These are phyloP conservation scores for Apomyelois bistriatella DNA, from an alignment of 2,888 invertebrate genomes.

Conservation along the genomic window DNA sequence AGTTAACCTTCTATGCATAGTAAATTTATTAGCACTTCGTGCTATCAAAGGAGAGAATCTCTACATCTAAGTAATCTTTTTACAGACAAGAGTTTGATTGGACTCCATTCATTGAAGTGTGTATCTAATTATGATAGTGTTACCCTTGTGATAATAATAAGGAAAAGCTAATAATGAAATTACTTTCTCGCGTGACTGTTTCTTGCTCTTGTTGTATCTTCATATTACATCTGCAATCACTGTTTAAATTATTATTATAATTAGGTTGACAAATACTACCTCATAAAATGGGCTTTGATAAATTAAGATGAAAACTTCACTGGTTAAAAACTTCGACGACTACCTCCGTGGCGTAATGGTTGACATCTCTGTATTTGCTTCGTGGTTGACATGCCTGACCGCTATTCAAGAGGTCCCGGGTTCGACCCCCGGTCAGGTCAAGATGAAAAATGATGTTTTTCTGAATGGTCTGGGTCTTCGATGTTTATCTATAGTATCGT, in stretches of 20 bases:
- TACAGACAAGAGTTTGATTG: neutral
- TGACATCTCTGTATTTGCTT: no score
- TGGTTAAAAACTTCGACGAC: no score
- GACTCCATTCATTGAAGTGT: neutral
- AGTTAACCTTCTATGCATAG: neutral
- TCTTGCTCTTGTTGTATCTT: neutral
- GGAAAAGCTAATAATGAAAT: slow-evolving; percentile 5
- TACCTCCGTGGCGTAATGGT: no score
- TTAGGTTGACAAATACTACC: slow-evolving; percentile 24
- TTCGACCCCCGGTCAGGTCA: no score
- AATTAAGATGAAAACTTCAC: no score
- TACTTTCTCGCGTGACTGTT: slow-evolving; percentile 4
- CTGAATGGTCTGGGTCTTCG: no score
- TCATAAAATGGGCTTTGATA: slow-evolving; percentile 25
- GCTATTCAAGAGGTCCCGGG: no score
- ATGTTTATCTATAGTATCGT: no score
- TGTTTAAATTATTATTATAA: neutral
- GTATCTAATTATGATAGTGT: neutral
- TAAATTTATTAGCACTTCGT: neutral
- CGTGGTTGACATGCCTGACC: no score
- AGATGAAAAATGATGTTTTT: no score
- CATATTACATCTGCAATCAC: neutral
- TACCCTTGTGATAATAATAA: neutral
- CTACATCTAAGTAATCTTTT: neutral
- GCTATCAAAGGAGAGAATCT: neutral